Base-by-base conservation (phyloP, 2,113 vertebrate genomes). In the Enhydra lutris region DNA sequence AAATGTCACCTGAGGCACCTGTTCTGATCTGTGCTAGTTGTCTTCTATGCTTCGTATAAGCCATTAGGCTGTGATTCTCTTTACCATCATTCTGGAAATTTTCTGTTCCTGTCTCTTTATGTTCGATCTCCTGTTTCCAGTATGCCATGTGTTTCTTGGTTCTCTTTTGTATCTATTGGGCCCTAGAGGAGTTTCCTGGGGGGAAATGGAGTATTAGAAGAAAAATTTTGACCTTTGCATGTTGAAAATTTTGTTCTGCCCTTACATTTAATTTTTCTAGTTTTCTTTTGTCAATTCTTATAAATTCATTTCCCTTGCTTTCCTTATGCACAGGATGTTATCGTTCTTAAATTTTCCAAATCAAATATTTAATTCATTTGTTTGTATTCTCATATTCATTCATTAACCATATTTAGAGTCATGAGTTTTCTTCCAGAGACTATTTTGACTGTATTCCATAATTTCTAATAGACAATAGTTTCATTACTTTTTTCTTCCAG, bases 341-440 rank as follows among this genome's bases (percentile, higher is more conserved):
- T 29, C 71, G 4, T n/a, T 89, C 20, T 85, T 82, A 45, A 57
- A 81, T 69, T 93, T 90, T 63, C 55, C 31, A 65, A 50, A 59
- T 34, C 57, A 39, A 78, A 89, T 63, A n/a, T 34, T 65, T 63
- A 83, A 52, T 65, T 84, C 10, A 52, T n/a, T 67, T 24, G 73
- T n/a, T 47, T 96, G 82, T 63, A 57, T 94, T 63, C 12, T 82
- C 23, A 71, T 94, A 76, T 61, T 67, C 82, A 61, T 36, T 76
- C 13, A 82, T 91, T 87, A 83, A 71, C 0, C 15, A 74, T 84
- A 34, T 47, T 74, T 45, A 81, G 23, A 91, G 29, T 45, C 67
- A 88, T 26, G 65, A 14, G 39, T 31, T 81, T 84, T 61, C 55
- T 78, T 83, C n/a, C 8, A 91, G 87, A 21, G 11, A 88, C 9